A percentile compares a stretch with the other conserved stretches of the same genome.
Conservation (phyloP, 2,797 vertebrate species). For the Psittacula derbiana region DNA sequence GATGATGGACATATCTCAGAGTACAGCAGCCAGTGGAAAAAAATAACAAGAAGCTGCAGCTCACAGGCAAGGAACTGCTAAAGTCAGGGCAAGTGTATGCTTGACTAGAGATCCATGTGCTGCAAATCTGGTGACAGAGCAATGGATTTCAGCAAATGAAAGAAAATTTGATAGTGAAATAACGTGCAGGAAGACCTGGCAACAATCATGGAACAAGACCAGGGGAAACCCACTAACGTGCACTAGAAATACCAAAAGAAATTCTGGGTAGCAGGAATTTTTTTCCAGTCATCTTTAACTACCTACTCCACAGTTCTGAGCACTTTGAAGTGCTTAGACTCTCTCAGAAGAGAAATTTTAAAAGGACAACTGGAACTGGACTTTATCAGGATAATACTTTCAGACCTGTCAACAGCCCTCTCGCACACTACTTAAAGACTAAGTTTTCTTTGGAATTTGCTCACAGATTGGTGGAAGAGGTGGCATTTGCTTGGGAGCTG, state of each 20-base stretch:
- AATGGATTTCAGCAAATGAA: slow-evolving; percentile 29
- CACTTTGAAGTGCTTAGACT: neutral
- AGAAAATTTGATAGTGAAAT: neutral
- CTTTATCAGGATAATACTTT: neutral
- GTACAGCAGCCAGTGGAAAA: slow-evolving; percentile 40
- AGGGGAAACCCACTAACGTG: neutral
- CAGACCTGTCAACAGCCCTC: neutral
- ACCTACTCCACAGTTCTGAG: neutral
- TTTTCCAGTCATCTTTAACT: neutral
- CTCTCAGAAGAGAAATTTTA: neutral
- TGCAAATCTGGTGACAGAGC: slow-evolving; percentile 4
- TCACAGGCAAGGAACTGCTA: slow-evolving; percentile 49
- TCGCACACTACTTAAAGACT: neutral
- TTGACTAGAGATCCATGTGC: slow-evolving; percentile 59
- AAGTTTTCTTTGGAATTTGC: neutral
- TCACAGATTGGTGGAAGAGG: neutral
- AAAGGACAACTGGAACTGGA: neutral
- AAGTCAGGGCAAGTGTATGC: slow-evolving; percentile 10
- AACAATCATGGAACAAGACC: neutral
- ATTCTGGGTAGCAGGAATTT: neutral
- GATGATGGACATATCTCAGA: slow-evolving; percentile 59
- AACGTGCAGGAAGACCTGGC: neutral
- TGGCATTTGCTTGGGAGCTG: neutral
- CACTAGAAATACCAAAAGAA: neutral
- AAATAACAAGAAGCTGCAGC: slow-evolving; percentile 55